Evolutionary conservation across 1,140 invertebrate species (phyloP).

Genomic region (Myzus persicae): DNA sequence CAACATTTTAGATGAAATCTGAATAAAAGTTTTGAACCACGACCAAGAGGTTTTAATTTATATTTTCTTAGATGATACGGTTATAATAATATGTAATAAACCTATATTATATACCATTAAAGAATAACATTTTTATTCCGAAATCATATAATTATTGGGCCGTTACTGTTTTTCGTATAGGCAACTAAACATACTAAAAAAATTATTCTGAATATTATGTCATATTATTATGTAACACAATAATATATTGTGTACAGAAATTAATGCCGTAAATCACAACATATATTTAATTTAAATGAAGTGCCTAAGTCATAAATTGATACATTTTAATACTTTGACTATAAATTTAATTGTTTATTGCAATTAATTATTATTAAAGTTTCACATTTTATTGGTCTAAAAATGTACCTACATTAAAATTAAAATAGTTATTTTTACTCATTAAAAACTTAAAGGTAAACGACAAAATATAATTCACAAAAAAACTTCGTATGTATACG

Average conservation of each 20-base stretch:
- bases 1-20: background rate
- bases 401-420: background rate
- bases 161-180: background rate
- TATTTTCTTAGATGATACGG: too few species aligned
- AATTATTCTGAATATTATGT: background rate
- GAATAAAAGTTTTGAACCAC: background rate
- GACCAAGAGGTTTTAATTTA: background rate
- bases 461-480: background rate
- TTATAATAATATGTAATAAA: background rate
- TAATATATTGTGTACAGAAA: background rate
- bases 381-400: background rate
- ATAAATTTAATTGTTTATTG: background rate
- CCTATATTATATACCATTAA: background rate
- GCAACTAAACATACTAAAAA: background rate
- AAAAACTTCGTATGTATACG: background rate
- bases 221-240: background rate
- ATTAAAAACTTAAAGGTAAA: background rate
- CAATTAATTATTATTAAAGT: slow-evolving; percentile 11
- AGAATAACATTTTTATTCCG: background rate
- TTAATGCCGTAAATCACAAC: background rate
- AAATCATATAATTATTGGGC: background rate
- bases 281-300: background rate
- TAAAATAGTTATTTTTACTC: too few species aligned
- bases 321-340: background rate
- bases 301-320: background rate